A percentile compares a stretch with the other conserved stretches of the same genome.
Evolutionary conservation across 2,888 invertebrate genomes (phyloP).

Genomic region (Agonopterix arenella): DNA sequence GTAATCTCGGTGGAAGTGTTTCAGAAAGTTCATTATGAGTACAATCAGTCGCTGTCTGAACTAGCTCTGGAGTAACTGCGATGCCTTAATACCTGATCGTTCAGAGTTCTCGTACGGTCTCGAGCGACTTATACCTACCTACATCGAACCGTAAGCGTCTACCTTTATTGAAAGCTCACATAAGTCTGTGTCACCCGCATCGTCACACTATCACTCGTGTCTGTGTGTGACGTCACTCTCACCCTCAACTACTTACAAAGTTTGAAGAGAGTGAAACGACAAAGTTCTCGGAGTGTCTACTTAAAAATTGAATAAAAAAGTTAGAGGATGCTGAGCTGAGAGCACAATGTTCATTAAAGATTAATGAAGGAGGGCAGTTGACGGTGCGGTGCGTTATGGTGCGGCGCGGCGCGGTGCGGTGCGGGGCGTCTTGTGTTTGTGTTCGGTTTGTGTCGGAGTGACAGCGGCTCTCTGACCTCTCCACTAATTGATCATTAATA

Average conservation of each 20-base stretch:
- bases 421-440: background rate
- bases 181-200: too few relatives aligned
- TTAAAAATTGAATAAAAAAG: slow-evolving; percentile 29
- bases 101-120: too few relatives aligned
- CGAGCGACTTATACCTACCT: too few relatives aligned
- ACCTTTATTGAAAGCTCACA: too few relatives aligned
- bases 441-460: background rate
- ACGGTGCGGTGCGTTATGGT: background rate
- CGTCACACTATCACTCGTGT: too few relatives aligned
- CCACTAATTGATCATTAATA: background rate
- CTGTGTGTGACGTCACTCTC: too few relatives aligned
- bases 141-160: too few relatives aligned
- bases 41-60: too few relatives aligned
- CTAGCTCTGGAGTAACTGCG: too few relatives aligned
- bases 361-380: background rate
- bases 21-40: slow-evolving; percentile 4
- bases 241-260: too few relatives aligned
- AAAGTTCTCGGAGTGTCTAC: slow-evolving; percentile 8
- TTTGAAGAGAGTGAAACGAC: too few relatives aligned
- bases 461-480: background rate
- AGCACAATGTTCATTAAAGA: slow-evolving; percentile 1
- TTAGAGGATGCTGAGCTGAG: slow-evolving; percentile 14
- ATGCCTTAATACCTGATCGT: too few relatives aligned
- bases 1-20: slow-evolving; percentile 17
- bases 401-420: background rate